phyloP scores from a whole-genome alignment of 2,888 invertebrate species.

The Tridacna crocea region DNA sequence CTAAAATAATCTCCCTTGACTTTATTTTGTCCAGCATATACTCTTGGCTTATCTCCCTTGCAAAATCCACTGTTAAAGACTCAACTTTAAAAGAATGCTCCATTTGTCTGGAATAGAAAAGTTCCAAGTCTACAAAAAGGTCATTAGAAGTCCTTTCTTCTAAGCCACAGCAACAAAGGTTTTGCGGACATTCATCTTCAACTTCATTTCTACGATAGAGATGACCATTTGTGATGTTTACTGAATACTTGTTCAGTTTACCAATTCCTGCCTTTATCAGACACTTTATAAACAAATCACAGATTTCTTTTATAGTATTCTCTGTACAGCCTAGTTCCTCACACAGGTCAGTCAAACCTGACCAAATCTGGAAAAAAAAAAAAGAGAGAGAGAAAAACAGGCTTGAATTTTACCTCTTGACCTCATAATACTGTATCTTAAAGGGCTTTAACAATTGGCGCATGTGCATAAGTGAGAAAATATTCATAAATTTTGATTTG shows the following conservation, averaged over 20 bases:
- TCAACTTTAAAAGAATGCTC: background rate
- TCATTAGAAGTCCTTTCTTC: background rate
- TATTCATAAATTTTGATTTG: too few species aligned
- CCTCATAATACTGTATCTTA: too few species aligned
- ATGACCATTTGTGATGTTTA: constrained; percentile 33
- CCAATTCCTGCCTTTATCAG: constrained; percentile 31
- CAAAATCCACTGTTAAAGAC: background rate
- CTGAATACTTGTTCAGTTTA: background rate
- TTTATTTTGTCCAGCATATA: background rate
- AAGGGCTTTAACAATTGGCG: too few species aligned
- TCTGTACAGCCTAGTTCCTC: constrained; percentile 55
- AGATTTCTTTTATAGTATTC: constrained; percentile 43
- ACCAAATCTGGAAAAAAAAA: background rate
- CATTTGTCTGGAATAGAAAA: background rate
- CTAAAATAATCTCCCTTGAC: constrained; percentile 55
- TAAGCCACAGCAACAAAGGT: constrained; percentile 22
- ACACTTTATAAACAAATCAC: constrained; percentile 54
- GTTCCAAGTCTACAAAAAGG: background rate
- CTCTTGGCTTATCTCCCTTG: constrained; percentile 11
- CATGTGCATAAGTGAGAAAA: too few species aligned
- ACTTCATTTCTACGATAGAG: constrained; percentile 9
- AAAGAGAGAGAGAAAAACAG: background rate
- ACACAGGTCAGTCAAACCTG: constrained; percentile 17
- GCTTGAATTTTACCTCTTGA: too few species aligned
- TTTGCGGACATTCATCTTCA: background rate